Base-by-base conservation (phyloP, 2,797 vertebrate genomes). In the Eulemur albifrons region DNA sequence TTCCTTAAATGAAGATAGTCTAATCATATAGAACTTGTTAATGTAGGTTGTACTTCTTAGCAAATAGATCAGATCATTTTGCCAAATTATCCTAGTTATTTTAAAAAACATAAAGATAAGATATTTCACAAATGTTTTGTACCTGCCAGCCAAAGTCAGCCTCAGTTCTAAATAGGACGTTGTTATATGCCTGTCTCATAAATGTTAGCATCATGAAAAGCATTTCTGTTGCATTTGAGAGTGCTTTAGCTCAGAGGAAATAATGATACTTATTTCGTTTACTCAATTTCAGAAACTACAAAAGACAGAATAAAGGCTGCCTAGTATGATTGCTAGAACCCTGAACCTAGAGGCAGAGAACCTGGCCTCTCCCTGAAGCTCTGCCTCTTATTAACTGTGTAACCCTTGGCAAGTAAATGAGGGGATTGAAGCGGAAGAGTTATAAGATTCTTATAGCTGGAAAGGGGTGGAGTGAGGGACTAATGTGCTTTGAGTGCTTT, bases 71-170 rank as follows among this genome's bases (percentile, higher is more conserved):
- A 69, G 14, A 69, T 93, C 15, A 92, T 92, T 94, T 93, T 94
- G 15, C 50, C 38, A 86, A 59, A 88, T 95, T 94, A 75, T 85
- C 35, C 21, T 61, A 86, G 35, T 7, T 65, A 82, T 95, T 91
- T 81, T 40, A 67, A 86, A 84, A 94, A 90, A 48, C 14, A 61
- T 73, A 89, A 90, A 89, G 48, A 35, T 20, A 67, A 89, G 48
- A 40, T 20, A 67, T 77, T 90, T 97, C 82, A 50, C 69, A 94
- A 93, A 86, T 88, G 92, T 72, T 95, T 95, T 88, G 11, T 77
- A 40, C 82, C 35, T 95, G n/a, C 11, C 81, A 85, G 25, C 95
- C 61, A 96, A 92, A 83, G 17, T 84, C 69, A 61, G 8, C 73
- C 27, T 88, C 3, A 20, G 1, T 92, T 85, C 43, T 84, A 67